These are phyloP conservation scores for Stenichneumon culpator DNA, from an alignment of 2,888 invertebrate genomes.

Conservation along the genomic window DNA sequence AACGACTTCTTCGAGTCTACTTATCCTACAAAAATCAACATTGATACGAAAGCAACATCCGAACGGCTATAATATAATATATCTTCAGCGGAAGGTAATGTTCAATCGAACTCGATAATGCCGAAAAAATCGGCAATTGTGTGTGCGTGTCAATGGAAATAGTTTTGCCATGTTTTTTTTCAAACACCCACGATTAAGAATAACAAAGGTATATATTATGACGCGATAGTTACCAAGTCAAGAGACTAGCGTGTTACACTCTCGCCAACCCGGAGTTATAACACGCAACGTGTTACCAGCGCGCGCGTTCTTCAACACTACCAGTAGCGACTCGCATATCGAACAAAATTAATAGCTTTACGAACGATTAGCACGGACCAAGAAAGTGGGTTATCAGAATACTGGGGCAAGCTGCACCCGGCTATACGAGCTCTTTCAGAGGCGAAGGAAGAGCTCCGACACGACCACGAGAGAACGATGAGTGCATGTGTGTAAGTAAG, in stretches of 20 bases:
- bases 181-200: background rate
- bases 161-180: background rate
- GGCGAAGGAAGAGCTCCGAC: background rate
- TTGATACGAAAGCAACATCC: background rate
- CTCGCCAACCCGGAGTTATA: background rate
- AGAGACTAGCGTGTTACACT: conserved; percentile 9
- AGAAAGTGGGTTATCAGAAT: conserved; percentile 62
- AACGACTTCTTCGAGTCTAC: too few species aligned
- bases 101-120: background rate
- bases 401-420: conserved; percentile 29
- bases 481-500: background rate
- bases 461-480: background rate
- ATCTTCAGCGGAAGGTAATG: background rate
- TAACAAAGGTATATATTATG: conserved; percentile 3
- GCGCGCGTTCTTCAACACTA: conserved; percentile 10
- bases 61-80: background rate
- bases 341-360: conserved; percentile 60
- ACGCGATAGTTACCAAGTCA: conserved; percentile 1
- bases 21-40: background rate
- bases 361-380: conserved; percentile 53
- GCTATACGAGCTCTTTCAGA: background rate
- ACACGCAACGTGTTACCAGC: conserved; percentile 47
- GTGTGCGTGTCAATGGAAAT: background rate
- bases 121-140: background rate
- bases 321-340: conserved; percentile 34